Evolutionary conservation across 1,140 invertebrate genomes (phyloP).

Genomic region (Ganaspis sp.): DNA sequence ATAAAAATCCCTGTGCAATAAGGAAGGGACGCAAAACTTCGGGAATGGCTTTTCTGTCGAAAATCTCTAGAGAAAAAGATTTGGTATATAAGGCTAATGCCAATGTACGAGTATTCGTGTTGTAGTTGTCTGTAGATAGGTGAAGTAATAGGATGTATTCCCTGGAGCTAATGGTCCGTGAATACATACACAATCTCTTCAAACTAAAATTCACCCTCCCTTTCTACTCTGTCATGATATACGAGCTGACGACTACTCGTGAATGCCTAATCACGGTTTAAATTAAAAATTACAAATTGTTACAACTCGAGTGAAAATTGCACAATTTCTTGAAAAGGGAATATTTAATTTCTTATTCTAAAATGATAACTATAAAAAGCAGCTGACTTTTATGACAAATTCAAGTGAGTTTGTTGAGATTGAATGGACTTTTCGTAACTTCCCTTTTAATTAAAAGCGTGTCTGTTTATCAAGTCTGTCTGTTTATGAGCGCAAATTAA

Average conservation of each 20-base stretch:
- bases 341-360: no score
- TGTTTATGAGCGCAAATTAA: no score
- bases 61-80: constrained; percentile 1
- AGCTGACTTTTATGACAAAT: no score
- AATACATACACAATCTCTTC: constrained; percentile 8
- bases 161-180: constrained; percentile 22
- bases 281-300: no score
- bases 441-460: no score
- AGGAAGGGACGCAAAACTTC: neutral
- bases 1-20: neutral
- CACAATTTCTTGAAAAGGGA: no score
- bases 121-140: neutral
- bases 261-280: neutral
- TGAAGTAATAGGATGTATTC: constrained; percentile 25
- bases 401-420: no score
- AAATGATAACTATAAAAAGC: no score
- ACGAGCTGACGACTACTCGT: neutral
- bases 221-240: neutral
- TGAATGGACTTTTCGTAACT: no score
- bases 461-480: no score
- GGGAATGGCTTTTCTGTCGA: neutral
- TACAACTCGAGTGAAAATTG: no score
- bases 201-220: constrained; percentile 7
- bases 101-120: constrained; percentile 1
- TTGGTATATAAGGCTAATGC: neutral